A percentile compares a stretch with the other conserved stretches of the same genome.
These are phyloP conservation scores for Nebria brevicollis DNA, from an alignment of 2,888 invertebrate species.

Conservation along the genomic window DNA sequence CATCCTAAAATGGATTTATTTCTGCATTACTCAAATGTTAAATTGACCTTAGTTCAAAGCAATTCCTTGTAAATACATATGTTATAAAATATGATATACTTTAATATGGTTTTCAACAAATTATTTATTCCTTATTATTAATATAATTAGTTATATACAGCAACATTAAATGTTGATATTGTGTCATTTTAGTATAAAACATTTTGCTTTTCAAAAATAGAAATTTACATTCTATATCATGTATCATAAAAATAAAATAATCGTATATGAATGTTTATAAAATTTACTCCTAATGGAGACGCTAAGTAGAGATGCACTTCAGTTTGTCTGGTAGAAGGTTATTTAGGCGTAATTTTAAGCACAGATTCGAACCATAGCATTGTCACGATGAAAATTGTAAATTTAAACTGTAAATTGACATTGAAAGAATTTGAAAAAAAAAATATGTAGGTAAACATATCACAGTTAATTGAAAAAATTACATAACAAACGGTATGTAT, in stretches of 20 bases:
- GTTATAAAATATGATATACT: not conserved
- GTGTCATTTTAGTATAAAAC: not conserved
- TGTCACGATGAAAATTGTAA: not conserved
- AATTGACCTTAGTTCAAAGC: constrained; percentile 14
- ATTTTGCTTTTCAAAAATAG: not conserved
- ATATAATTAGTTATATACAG: not conserved
- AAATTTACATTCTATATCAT: no score
- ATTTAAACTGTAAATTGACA: not conserved
- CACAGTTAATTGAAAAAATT: not conserved
- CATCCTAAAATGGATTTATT: constrained; percentile 39
- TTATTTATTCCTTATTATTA: not conserved
- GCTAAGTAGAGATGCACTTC: constrained; percentile 19
- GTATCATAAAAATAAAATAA: no score
- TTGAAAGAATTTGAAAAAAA: constrained; percentile 15
- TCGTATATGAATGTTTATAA: not conserved
- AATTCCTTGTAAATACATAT: not conserved
- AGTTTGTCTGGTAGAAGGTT: constrained; percentile 22
- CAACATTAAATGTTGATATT: not conserved
- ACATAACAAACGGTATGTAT: not conserved
- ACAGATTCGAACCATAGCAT: not conserved
- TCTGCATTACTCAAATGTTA: constrained; percentile 31
- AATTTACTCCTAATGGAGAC: constrained; percentile 6
- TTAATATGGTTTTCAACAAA: not conserved
- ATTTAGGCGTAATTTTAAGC: constrained; percentile 17
- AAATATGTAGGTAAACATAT: not conserved